A percentile compares a stretch with the other conserved stretches of the same genome.
Evolutionary conservation across 2,888 invertebrate species (phyloP).

Genomic region (Congeria kusceri): DNA sequence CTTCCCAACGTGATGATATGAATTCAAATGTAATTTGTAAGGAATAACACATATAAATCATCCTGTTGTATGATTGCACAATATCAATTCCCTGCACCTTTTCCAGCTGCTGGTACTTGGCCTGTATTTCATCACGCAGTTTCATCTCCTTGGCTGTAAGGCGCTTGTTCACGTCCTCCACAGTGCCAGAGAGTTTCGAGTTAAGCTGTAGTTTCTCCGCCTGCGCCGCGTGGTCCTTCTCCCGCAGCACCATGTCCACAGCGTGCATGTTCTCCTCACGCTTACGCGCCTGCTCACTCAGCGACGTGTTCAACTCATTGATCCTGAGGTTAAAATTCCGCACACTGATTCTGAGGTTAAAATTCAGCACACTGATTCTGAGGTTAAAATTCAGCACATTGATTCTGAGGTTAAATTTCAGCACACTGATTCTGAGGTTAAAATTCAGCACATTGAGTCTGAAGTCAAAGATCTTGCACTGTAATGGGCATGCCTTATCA

Average conservation of each 20-base stretch:
- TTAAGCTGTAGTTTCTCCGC: constrained; percentile 80
- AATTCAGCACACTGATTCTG: no score
- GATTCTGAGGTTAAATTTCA: no score
- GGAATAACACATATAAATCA: no score
- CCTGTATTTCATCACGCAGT: constrained; percentile 82
- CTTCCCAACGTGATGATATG: no score
- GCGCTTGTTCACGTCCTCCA: constrained; percentile 83
- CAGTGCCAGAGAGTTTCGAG: constrained; percentile 79
- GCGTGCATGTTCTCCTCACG: constrained; percentile 82
- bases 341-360: neutral
- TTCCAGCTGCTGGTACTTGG: constrained; percentile 81
- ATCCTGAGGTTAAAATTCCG: constrained; percentile 59
- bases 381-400: no score
- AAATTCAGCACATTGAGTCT: no score
- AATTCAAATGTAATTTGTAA: no score
- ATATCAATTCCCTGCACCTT: constrained; percentile 67
- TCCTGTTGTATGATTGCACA: no score
- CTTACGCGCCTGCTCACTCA: constrained; percentile 81
- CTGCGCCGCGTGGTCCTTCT: constrained; percentile 82
- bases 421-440: no score
- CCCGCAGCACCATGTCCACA: constrained; percentile 81
- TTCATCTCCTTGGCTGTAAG: constrained; percentile 83
- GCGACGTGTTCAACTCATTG: constrained; percentile 70
- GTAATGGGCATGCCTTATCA: no score
- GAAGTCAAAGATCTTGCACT: no score